Evolutionary conservation across 2,113 vertebrate genomes (phyloP).

Genomic region (Raja brachyura): DNA sequence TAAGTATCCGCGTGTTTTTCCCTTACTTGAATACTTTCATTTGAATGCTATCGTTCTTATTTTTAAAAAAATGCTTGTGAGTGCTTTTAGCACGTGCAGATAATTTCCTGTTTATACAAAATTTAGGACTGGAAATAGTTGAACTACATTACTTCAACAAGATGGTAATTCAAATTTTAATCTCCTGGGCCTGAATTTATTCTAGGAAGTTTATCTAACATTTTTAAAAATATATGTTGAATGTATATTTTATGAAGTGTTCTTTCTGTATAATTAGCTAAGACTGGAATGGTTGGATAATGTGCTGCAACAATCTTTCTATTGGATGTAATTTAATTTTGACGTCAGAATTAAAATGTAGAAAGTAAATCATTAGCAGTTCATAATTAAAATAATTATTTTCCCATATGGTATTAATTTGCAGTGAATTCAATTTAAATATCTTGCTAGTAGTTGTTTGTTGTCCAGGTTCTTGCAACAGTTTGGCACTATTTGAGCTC

Average conservation of each 20-base stretch:
- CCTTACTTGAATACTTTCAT: too few species aligned
- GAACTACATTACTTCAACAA: slow-evolving; percentile 53
- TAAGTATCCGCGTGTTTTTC: too few species aligned
- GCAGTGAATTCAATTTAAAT: not conserved
- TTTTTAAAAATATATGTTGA: not conserved
- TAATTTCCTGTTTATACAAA: slow-evolving; percentile 68
- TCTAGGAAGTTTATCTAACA: not conserved
- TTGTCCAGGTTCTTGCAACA: not conserved
- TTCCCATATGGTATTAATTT: not conserved
- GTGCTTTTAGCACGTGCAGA: slow-evolving; percentile 48
- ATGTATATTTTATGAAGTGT: not conserved
- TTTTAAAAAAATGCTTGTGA: slow-evolving; percentile 23
- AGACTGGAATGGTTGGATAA: too few species aligned
- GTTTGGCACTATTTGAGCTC: slow-evolving; percentile 23
- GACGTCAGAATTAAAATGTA: not conserved
- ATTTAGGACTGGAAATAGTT: slow-evolving; percentile 45
- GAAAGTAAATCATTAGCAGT: not conserved
- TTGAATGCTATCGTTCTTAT: not conserved
- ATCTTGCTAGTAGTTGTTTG: not conserved
- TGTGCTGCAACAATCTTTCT: not conserved
- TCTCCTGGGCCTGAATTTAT: slow-evolving; percentile 42
- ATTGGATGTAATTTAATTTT: not conserved
- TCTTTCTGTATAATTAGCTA: not conserved
- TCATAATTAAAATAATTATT: not conserved
- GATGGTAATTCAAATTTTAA: slow-evolving; percentile 46